Conservation (phyloP, 2,888 invertebrate genomes). For the Opisthograptis luteolata region DNA sequence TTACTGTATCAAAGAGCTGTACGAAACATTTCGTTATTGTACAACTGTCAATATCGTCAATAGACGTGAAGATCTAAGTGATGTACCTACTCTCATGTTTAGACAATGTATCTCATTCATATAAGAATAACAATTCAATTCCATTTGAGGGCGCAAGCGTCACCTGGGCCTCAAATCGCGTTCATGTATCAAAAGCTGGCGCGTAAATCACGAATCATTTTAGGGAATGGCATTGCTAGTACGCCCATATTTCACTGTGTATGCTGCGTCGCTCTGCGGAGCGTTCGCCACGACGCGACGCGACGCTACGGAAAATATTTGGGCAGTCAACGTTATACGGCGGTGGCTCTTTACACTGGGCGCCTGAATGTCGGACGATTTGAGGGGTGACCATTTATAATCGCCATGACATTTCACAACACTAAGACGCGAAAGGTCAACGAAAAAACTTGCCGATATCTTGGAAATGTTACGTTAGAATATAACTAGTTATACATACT, state of each 20-base stretch:
- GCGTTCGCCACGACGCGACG: no score
- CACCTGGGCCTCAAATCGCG: constrained; percentile 64
- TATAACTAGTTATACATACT: not conserved
- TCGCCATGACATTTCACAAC: constrained; percentile 29
- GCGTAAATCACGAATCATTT: constrained; percentile 74
- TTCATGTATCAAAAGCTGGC: constrained; percentile 65
- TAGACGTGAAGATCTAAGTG: not conserved
- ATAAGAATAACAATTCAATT: constrained; percentile 60
- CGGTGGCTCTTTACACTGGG: constrained; percentile 26
- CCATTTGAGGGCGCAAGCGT: constrained; percentile 52
- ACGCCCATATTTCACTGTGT: constrained; percentile 62
- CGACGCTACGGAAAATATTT: constrained; percentile 63
- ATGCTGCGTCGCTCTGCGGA: constrained; percentile 48
- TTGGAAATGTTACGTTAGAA: not conserved
- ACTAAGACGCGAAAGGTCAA: constrained; percentile 28
- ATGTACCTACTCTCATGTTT: constrained; percentile 38
- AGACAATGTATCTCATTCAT: constrained; percentile 38
- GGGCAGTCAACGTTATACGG: constrained; percentile 51
- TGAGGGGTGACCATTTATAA: constrained; percentile 37
- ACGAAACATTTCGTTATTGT: constrained; percentile 4
- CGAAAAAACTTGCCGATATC: constrained; percentile 26
- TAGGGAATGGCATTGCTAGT: constrained; percentile 62
- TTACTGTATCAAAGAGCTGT: constrained; percentile 17
- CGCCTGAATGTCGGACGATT: constrained; percentile 39
- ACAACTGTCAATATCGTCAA: not conserved